phyloP scores from a whole-genome alignment of 2,113 vertebrate species.

The Ia io region DNA sequence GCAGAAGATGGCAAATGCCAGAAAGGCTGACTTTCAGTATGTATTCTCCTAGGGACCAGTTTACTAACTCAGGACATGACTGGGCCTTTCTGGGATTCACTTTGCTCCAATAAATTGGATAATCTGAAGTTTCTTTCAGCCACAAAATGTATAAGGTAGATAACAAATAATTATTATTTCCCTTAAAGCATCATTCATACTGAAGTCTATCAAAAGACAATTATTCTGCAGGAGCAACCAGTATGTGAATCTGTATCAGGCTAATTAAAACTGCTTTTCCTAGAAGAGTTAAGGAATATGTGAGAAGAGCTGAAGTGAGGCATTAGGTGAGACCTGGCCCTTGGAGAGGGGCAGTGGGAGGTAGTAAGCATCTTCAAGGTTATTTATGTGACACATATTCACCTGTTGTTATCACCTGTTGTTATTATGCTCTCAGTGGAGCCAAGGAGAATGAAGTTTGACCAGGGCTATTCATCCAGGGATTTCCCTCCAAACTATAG shows the following conservation, averaged over 20 bases:
- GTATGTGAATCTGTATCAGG: not conserved
- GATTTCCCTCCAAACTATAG: not conserved
- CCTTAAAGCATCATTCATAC: not conserved
- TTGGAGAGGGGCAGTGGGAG: not conserved
- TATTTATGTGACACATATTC: not conserved
- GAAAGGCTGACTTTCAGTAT: rapidly evolving
- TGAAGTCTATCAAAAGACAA: not conserved
- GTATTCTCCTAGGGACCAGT: not conserved
- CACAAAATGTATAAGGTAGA: not conserved
- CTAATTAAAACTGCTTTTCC: not conserved
- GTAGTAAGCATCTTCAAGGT: not conserved
- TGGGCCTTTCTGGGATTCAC: not conserved
- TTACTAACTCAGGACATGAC: not conserved
- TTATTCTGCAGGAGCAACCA: not conserved
- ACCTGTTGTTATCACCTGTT: not conserved
- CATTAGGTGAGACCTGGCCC: not conserved
- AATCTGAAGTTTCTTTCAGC: not conserved
- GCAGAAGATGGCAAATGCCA: not conserved
- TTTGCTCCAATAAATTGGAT: not conserved
- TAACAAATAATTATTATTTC: not conserved
- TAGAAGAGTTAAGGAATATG: not conserved
- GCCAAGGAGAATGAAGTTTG: not conserved
- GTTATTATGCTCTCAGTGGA: not conserved
- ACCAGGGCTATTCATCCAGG: not conserved
- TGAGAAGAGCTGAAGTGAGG: not conserved